These are phyloP conservation scores for Subacronicta megacephala DNA, from an alignment of 2,888 invertebrate species.

Conservation along the genomic window DNA sequence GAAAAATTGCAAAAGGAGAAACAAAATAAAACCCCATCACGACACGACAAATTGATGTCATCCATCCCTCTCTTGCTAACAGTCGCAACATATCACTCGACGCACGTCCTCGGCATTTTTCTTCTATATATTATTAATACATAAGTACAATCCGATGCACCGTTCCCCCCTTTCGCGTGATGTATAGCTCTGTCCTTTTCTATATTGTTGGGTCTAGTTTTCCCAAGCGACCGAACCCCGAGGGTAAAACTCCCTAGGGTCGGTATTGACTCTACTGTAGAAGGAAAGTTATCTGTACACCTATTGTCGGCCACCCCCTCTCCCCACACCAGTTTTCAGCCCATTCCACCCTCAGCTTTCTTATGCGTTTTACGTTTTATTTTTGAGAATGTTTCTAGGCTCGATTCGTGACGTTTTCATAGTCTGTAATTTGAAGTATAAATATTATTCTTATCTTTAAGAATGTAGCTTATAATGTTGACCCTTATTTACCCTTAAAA, in stretches of 20 bases:
- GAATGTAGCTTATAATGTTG: too few species aligned
- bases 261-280: conserved; percentile 89
- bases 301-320: conserved; percentile 85
- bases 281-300: conserved; percentile 89
- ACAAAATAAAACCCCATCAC: conserved; percentile 90
- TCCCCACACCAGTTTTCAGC: conserved; percentile 67
- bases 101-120: conserved; percentile 89
- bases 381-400: conserved; percentile 69
- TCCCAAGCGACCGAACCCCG: conserved; percentile 89
- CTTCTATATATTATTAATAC: conserved; percentile 90
- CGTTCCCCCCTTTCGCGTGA: conserved; percentile 68
- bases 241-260: conserved; percentile 89
- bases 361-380: conserved; percentile 88
- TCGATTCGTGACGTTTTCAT: conserved; percentile 56
- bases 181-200: conserved; percentile 82
- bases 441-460: conserved; percentile 21
- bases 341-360: conserved; percentile 77
- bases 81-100: conserved; percentile 88
- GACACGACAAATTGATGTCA: conserved; percentile 89
- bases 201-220: conserved; percentile 90
- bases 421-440: conserved; percentile 35
- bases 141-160: conserved; percentile 85
- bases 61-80: conserved; percentile 88
- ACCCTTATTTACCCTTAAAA: too few species aligned
- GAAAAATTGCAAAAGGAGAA: conserved; percentile 78